phyloP scores from a whole-genome alignment of 2,888 invertebrate genomes.

The Argyresthia goedartella region DNA sequence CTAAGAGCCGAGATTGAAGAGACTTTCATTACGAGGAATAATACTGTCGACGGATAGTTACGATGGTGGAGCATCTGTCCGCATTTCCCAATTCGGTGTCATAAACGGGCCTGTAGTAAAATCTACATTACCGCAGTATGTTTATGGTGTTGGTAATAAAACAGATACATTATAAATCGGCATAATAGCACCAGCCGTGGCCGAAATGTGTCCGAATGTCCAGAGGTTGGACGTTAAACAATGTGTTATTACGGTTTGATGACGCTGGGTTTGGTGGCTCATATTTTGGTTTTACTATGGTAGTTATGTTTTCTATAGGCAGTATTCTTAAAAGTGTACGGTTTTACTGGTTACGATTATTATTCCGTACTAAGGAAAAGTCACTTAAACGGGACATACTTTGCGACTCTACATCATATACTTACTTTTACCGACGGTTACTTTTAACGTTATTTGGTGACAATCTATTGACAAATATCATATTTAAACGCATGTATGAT shows the following conservation, averaged over 20 bases:
- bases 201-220: neutral
- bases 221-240: neutral
- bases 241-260: neutral
- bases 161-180: conserved; percentile 54
- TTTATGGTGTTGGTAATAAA: conserved; percentile 37
- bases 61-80: neutral
- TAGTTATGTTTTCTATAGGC: too few species aligned
- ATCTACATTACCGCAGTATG: conserved; percentile 3
- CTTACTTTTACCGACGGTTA: too few species aligned
- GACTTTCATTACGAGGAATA: too few species aligned
- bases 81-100: neutral
- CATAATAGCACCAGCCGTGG: conserved; percentile 7
- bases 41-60: too few species aligned
- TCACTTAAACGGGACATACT: too few species aligned
- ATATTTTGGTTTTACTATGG: neutral
- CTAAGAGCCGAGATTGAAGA: too few species aligned
- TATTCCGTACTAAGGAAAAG: too few species aligned
- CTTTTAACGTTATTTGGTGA: too few species aligned
- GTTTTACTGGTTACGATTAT: neutral
- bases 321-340: neutral
- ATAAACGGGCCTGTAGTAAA: conserved; percentile 1
- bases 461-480: too few species aligned
- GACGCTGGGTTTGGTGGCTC: neutral
- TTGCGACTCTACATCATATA: too few species aligned
- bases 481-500: too few species aligned